Conservation (phyloP, 2,797 vertebrate species). For the Poecilia velifera region DNA sequence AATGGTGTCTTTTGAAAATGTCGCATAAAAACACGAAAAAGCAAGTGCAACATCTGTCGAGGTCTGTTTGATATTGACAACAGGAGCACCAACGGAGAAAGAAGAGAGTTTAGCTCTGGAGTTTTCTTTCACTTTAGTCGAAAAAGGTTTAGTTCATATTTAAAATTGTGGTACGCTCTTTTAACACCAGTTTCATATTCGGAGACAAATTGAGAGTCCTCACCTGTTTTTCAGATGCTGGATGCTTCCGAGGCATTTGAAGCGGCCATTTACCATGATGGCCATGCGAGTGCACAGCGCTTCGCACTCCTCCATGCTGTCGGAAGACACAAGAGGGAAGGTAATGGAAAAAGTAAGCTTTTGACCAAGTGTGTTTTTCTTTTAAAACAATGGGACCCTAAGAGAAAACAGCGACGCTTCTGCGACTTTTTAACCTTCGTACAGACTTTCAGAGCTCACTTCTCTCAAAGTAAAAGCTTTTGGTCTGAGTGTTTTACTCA, state of each 20-base stretch:
- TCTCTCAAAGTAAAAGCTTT: slow-evolving; percentile 12
- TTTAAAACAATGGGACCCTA: background rate
- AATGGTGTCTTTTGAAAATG: slow-evolving; percentile 58
- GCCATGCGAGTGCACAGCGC: slow-evolving; percentile 97
- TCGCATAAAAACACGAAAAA: slow-evolving; percentile 41
- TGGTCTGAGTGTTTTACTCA: slow-evolving; percentile 30
- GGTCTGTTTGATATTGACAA: slow-evolving; percentile 18
- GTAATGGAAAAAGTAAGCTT: slow-evolving; percentile 2
- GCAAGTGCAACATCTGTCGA: slow-evolving; percentile 21
- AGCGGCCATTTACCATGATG: slow-evolving; percentile 97
- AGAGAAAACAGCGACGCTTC: background rate
- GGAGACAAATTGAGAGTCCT: slow-evolving; percentile 8
- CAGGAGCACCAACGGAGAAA: background rate
- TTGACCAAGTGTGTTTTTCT: background rate
- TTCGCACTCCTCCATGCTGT: slow-evolving; percentile 98
- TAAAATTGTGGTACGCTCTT: background rate
- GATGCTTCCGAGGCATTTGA: slow-evolving; percentile 95
- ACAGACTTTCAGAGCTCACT: background rate
- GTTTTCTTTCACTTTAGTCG: slow-evolving; percentile 45
- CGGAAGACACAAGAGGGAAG: slow-evolving; percentile 7
- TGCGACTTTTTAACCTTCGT: background rate
- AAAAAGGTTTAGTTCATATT: background rate
- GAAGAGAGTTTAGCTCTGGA: slow-evolving; percentile 35
- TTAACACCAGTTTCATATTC: background rate
- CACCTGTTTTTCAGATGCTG: slow-evolving; percentile 97